Base-by-base conservation (phyloP, 1,140 invertebrate genomes). In the Anastrepha obliqua region DNA sequence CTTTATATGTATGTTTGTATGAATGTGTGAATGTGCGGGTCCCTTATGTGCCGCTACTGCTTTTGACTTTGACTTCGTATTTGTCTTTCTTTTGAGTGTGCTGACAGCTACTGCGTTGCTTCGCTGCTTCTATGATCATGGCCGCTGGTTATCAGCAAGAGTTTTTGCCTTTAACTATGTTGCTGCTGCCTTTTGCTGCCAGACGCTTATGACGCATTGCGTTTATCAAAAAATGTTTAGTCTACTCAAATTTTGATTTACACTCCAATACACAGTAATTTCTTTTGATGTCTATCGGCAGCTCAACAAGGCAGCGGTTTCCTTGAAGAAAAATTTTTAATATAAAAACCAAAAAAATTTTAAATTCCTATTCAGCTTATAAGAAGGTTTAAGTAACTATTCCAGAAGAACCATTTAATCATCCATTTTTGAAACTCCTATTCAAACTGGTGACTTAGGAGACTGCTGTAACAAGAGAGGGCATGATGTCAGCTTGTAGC, bases 51-150 rank as follows among this genome's bases (percentile, higher is more conserved):
- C 20, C 47, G 47, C 11, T 29, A 74, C 29, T 67, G 29, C n/a
- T 47, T 81, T 51, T 81, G 17, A 55, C n/a, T 81, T 58, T 81
- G 74, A 74, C 67, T 67, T 67, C 39, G 20, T 15, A 65, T 67
- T 8, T 67, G 13, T 47, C 51, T 44, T 74, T 74, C 4, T 7
- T 44, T 74, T 74, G 42, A 44, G 11, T 17, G 42, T 7, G 39
- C 6, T 70, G 39, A 11, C 42, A 17, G 67, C 13, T 5, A 42
- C 42, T 15, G 20, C 44, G 67, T 15, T 44, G 67, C 15, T 11
- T 17, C 44, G 67, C 42, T 44, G 67, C 15, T 8, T 17, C 60
- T 62, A 17, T 62, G 60, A 4, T n/a, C 60, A 13, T 17, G 13
- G 67, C 42, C 42, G 5, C 3, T 74, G 67, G 17, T 74, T 74